Conservation (phyloP, 2,888 invertebrate genomes). For the Steinernema hermaphroditum region DNA sequence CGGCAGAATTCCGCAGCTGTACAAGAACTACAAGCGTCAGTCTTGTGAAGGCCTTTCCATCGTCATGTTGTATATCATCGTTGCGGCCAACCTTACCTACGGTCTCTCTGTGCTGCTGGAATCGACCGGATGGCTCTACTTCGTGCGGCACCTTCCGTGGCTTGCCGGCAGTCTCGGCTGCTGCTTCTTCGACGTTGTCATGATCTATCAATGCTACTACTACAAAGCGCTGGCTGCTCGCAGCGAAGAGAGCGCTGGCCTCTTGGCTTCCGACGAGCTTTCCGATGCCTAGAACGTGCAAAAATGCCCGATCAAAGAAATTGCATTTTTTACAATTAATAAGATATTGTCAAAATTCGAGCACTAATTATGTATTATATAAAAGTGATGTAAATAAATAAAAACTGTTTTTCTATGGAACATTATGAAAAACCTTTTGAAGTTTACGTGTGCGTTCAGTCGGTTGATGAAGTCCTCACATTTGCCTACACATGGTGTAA, state of each 20-base stretch:
- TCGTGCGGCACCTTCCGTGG: slow-evolving; percentile 68
- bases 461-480: too few relatives aligned
- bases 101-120: slow-evolving; percentile 67
- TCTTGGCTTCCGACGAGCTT: slow-evolving; percentile 19
- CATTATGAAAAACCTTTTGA: too few relatives aligned
- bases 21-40: slow-evolving; percentile 61
- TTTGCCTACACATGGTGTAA: too few relatives aligned
- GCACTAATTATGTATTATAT: slow-evolving; percentile 10
- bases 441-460: too few relatives aligned
- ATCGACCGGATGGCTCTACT: slow-evolving; percentile 62
- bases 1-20: slow-evolving; percentile 65
- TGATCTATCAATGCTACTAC: slow-evolving; percentile 66
- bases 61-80: slow-evolving; percentile 65
- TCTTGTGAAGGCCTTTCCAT: slow-evolving; percentile 66
- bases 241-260: not conserved
- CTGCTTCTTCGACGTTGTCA: slow-evolving; percentile 67
- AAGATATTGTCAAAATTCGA: not conserved
- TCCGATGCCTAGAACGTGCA: slow-evolving; percentile 20
- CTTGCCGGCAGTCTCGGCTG: slow-evolving; percentile 68
- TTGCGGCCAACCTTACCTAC: slow-evolving; percentile 66
- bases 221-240: slow-evolving; percentile 41
- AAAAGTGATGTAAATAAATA: not conserved
- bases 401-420: too few relatives aligned
- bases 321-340: slow-evolving; percentile 17
- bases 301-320: not conserved